Evolutionary conservation across 30 jellyfish, hydroid and myxozoan species (phyloP).

Genomic region (Hydractinia symbiolongicarpus): DNA sequence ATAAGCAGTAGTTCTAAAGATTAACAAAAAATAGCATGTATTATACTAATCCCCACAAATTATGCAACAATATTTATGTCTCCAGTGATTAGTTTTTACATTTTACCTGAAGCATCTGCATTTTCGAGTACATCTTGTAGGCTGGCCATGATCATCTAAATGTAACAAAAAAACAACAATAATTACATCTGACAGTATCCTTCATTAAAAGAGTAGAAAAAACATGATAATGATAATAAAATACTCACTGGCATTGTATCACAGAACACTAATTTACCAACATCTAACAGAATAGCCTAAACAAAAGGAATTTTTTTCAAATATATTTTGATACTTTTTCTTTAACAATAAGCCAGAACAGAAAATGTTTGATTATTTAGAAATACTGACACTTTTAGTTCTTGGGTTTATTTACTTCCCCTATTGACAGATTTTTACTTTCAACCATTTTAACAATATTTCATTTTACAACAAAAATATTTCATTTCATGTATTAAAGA

Average conservation of each 20-base stretch:
- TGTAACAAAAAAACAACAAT: not conserved
- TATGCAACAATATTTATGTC: too few relatives aligned
- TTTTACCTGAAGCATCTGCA: conserved; percentile 93
- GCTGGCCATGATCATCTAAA: conserved; percentile 87
- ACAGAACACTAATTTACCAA: conserved; percentile 74
- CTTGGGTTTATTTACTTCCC: too few relatives aligned
- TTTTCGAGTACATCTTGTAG: conserved; percentile 89
- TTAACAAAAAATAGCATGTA: not conserved
- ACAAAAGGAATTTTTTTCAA: not conserved
- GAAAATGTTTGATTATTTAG: too few relatives aligned
- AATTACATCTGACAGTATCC: not conserved
- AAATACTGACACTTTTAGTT: too few relatives aligned
- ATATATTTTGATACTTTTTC: too few relatives aligned
- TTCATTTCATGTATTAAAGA: too few relatives aligned
- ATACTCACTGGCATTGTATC: conserved; percentile 90
- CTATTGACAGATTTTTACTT: too few relatives aligned
- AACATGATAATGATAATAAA: not conserved
- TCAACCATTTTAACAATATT: too few relatives aligned
- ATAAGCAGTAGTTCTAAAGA: conserved; percentile 69
- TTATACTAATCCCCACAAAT: not conserved
- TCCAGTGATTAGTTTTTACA: not conserved
- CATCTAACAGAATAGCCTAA: conserved; percentile 78
- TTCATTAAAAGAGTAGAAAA: not conserved
- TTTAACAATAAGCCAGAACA: too few relatives aligned
- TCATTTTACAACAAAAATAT: too few relatives aligned